Evolutionary conservation across 1,140 invertebrate species (phyloP), one percentile per base, ranked within the genome.

Genomic region (Asobara japonica): DNA sequence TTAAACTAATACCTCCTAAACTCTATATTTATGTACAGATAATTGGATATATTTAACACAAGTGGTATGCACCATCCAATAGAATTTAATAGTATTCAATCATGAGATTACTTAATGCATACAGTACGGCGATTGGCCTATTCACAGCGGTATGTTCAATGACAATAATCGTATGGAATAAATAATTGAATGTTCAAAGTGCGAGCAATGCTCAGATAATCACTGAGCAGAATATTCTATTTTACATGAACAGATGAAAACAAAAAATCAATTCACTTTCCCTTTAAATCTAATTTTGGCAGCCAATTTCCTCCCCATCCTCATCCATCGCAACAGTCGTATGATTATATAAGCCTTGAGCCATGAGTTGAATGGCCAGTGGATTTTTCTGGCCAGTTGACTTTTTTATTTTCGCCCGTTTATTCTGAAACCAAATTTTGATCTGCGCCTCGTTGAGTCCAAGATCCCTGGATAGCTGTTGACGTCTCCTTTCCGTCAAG

Each of bases 361-460:
- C 96, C 95, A 98, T 98, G 66, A 99, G 89, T 84, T 98, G 96
- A 30, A 98, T 84, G 0, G 97, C 96, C 56, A 99, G 87, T 0
- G 95, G 94, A 87, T 98, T 97, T 79, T 94, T 93, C 76, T 94
- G 92, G 0, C 96, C 96, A 3, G 91, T 93, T 0, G 96, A 92
- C 85, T 99, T 99, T 90, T 99, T 99, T 83, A 99, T 96, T 88
- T 99, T 99, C 41, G 98, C 98, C 38, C 98, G 89, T 85, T 99
- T 99, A 87, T 99, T 99, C 88, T 99, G 97, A 87, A 99, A 98
- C 94, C 95, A 97, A 82, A 99, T 99, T 89, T 99, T 99, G 83
- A 99, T 99, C 86, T 99, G 98, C 0, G 96, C 96, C 84, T 99
- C 98, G 81, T 98, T 98, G n/a, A 99, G 88, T 10, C 94, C 94